Evolutionary conservation across 2,888 invertebrate species (phyloP).

Genomic region (Corythucha ciliata): DNA sequence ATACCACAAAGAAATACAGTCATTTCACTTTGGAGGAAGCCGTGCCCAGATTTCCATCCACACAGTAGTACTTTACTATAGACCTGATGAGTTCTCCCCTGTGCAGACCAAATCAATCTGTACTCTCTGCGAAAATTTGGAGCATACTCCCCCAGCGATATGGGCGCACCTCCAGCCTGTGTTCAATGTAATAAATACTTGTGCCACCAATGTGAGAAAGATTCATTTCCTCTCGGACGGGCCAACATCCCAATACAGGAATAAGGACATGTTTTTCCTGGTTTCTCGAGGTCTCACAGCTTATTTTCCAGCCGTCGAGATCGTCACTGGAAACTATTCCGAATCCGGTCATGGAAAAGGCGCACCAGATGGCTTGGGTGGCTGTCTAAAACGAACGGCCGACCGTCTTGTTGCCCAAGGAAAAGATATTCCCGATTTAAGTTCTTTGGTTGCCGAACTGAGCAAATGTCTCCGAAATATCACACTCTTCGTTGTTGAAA

Average conservation of each 20-base stretch:
- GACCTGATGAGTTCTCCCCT: neutral
- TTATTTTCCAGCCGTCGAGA: slow-evolving; percentile 2
- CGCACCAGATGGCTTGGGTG: slow-evolving; percentile 39
- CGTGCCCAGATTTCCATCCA: slow-evolving; percentile 39
- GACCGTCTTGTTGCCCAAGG: slow-evolving; percentile 26
- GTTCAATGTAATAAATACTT: neutral
- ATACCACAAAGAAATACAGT: slow-evolving; percentile 40
- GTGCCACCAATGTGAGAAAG: neutral
- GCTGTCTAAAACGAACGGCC: slow-evolving; percentile 36
- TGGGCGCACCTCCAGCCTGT: slow-evolving; percentile 11
- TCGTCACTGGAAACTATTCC: slow-evolving; percentile 7
- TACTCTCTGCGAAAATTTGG: slow-evolving; percentile 36
- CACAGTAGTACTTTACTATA: slow-evolving; percentile 39
- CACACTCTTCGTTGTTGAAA: neutral
- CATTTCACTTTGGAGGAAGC: slow-evolving; percentile 40
- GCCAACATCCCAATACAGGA: slow-evolving; percentile 39
- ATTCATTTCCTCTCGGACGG: slow-evolving; percentile 40
- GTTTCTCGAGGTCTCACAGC: slow-evolving; percentile 30
- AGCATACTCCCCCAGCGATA: neutral
- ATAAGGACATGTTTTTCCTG: slow-evolving; percentile 40
- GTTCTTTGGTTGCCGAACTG: neutral
- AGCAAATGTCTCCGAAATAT: neutral
- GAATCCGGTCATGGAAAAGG: slow-evolving; percentile 32
- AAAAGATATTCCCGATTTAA: slow-evolving; percentile 19
- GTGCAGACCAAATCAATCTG: slow-evolving; percentile 8